These are phyloP conservation scores for Drosophila obscura DNA, from an alignment of 1,140 invertebrate genomes.

Conservation along the genomic window DNA sequence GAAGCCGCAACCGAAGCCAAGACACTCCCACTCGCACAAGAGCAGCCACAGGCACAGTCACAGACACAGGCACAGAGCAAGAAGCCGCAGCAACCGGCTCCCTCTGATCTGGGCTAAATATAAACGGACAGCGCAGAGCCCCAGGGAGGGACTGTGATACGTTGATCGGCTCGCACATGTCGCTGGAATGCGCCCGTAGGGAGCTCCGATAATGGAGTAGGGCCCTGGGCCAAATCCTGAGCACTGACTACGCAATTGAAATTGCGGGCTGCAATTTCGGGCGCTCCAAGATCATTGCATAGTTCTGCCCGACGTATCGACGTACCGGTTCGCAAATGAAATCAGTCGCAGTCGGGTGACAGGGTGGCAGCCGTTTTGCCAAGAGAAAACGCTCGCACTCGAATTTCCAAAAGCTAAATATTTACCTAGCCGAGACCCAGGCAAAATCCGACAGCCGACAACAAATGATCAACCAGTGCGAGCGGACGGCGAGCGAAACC, in stretches of 20 bases:
- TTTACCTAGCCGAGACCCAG: slow-evolving; percentile 51
- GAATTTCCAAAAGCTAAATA: slow-evolving; percentile 60
- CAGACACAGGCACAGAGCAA: background rate
- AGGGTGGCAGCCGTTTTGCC: slow-evolving; percentile 15
- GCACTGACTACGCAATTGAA: no score
- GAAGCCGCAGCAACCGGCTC: slow-evolving; percentile 7
- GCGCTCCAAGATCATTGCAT: no score
- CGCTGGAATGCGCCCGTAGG: slow-evolving; percentile 6
- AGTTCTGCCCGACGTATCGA: no score
- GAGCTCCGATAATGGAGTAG: no score
- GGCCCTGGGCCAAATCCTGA: no score
- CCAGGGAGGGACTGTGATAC: slow-evolving; percentile 8
- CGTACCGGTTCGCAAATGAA: slow-evolving; percentile 31
- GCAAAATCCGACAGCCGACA: slow-evolving; percentile 14
- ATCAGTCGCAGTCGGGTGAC: slow-evolving; percentile 32
- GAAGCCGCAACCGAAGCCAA: slow-evolving; percentile 2
- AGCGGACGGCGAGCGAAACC: slow-evolving; percentile 42
- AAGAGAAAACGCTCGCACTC: slow-evolving; percentile 28
- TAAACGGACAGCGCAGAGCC: slow-evolving; percentile 33
- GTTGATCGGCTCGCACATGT: slow-evolving; percentile 28
- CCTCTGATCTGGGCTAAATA: slow-evolving; percentile 43
- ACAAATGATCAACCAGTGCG: slow-evolving; percentile 13
- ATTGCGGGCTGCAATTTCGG: no score
- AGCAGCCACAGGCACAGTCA: background rate
- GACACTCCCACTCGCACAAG: slow-evolving; percentile 26